These are phyloP conservation scores for Achroia grisella DNA, from an alignment of 1,140 invertebrate genomes.

Conservation along the genomic window DNA sequence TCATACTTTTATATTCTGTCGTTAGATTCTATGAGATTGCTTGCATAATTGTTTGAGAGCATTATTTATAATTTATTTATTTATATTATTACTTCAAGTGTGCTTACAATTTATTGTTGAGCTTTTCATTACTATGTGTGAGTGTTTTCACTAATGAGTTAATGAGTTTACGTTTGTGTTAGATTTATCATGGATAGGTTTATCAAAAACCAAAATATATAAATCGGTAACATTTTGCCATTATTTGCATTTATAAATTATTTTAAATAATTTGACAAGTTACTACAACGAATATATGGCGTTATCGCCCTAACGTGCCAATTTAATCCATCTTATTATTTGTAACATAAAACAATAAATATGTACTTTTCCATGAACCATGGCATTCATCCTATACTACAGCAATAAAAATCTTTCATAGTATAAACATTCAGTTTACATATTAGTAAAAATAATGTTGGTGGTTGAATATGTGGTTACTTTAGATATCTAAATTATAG, in stretches of 20 bases:
- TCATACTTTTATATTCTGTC: slow-evolving; percentile 1
- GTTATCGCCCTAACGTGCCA: slow-evolving; percentile 47
- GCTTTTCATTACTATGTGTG: slow-evolving; percentile 28
- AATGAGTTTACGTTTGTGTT: slow-evolving; percentile 29
- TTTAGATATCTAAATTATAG: slow-evolving; percentile 40
- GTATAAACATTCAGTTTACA: slow-evolving; percentile 3
- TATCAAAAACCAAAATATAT: slow-evolving; percentile 26
- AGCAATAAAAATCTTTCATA: neutral
- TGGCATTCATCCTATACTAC: neutral
- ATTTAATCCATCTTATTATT: slow-evolving; percentile 8
- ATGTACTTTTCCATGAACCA: too few species aligned
- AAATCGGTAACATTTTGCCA: slow-evolving; percentile 59
- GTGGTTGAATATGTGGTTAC: slow-evolving; percentile 40
- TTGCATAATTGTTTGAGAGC: slow-evolving; percentile 53
- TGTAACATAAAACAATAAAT: too few species aligned
- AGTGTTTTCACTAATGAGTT: slow-evolving; percentile 33
- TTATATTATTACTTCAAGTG: slow-evolving; percentile 21
- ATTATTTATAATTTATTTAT: slow-evolving; percentile 57
- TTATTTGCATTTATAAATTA: slow-evolving; percentile 66
- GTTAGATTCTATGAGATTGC: slow-evolving; percentile 15
- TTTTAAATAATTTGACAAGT: slow-evolving; percentile 47
- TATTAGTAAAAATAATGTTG: slow-evolving; percentile 21
- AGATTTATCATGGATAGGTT: slow-evolving; percentile 24
- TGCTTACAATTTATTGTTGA: slow-evolving; percentile 34
- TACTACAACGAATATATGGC: slow-evolving; percentile 52